Evolutionary conservation across 2,888 invertebrate genomes (phyloP).

Genomic region (Andrena haemorrhoa): DNA sequence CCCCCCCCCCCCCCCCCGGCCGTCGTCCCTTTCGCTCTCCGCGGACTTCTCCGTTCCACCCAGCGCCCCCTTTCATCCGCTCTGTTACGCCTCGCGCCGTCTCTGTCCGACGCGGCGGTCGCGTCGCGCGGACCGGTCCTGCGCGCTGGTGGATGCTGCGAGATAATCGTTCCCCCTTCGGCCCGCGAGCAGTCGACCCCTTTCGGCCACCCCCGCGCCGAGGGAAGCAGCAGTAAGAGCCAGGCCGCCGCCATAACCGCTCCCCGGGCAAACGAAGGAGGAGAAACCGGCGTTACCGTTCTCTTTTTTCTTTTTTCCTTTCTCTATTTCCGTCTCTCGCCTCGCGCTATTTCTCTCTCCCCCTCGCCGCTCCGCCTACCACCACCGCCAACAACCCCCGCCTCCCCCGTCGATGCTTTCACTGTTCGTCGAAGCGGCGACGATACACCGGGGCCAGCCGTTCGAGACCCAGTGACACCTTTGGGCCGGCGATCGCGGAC

Average conservation of each 20-base stretch:
- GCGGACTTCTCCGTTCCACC: conserved; percentile 24
- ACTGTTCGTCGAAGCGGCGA: neutral
- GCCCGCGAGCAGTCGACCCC: conserved; percentile 55
- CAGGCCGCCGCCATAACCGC: conserved; percentile 85
- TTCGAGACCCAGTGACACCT: neutral
- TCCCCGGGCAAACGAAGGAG: conserved; percentile 79
- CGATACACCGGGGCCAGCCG: conserved; percentile 10
- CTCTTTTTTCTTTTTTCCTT: conserved; percentile 57
- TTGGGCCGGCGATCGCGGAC: neutral
- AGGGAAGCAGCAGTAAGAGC: conserved; percentile 82
- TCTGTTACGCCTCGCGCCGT: conserved; percentile 23
- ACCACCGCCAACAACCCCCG: neutral
- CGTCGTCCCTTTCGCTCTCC: conserved; percentile 18
- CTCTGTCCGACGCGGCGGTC: conserved; percentile 47
- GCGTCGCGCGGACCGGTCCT: conserved; percentile 75
- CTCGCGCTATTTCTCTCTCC: conserved; percentile 25
- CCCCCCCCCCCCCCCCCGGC: conserved; percentile 1
- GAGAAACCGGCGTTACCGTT: conserved; percentile 68
- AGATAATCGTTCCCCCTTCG: conserved; percentile 71
- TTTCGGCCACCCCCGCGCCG: conserved; percentile 54
- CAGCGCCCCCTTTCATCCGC: conserved; percentile 32
- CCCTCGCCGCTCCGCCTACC: neutral
- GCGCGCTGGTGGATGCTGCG: conserved; percentile 83
- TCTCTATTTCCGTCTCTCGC: conserved; percentile 46
- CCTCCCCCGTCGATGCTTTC: neutral